Conservation (phyloP, 2,113 vertebrate genomes). For the Hyperoodon ampullatus region DNA sequence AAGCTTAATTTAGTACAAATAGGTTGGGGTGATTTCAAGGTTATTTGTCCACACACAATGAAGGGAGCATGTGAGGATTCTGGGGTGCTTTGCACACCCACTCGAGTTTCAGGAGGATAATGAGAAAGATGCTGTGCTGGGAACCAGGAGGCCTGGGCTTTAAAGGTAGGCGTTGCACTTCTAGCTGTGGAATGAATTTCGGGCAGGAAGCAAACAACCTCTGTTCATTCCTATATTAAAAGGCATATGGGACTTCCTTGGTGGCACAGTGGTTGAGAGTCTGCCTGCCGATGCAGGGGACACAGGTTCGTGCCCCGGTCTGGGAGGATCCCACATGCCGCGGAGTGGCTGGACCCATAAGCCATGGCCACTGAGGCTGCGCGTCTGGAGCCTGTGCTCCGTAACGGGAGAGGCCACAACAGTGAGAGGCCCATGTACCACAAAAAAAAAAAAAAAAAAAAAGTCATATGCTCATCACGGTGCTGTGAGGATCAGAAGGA, state of each 20-base stretch:
- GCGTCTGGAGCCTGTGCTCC: no score
- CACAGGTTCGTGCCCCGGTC: no score
- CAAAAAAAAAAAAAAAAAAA: no score
- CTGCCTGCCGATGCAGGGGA: no score
- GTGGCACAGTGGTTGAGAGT: no score
- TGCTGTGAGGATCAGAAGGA: background rate
- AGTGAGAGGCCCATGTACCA: fast-evolving
- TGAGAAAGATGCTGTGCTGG: background rate
- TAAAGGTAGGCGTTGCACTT: background rate
- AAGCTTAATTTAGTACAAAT: background rate
- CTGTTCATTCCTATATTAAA: background rate
- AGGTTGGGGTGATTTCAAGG: background rate
- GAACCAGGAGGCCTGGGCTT: background rate
- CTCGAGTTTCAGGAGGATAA: background rate
- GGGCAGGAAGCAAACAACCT: background rate
- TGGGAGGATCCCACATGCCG: fast-evolving
- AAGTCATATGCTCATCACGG: no score
- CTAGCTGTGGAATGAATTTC: fast-evolving
- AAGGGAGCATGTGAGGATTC: background rate
- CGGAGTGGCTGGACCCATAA: fast-evolving
- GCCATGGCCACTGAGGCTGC: no score
- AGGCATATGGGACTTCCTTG: no score
- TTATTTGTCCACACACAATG: background rate
- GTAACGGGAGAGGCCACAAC: fast-evolving
- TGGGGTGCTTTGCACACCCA: no score